These are phyloP conservation scores for Corythornis cristatus DNA, from an alignment of 2,113 vertebrate species.

Conservation along the genomic window DNA sequence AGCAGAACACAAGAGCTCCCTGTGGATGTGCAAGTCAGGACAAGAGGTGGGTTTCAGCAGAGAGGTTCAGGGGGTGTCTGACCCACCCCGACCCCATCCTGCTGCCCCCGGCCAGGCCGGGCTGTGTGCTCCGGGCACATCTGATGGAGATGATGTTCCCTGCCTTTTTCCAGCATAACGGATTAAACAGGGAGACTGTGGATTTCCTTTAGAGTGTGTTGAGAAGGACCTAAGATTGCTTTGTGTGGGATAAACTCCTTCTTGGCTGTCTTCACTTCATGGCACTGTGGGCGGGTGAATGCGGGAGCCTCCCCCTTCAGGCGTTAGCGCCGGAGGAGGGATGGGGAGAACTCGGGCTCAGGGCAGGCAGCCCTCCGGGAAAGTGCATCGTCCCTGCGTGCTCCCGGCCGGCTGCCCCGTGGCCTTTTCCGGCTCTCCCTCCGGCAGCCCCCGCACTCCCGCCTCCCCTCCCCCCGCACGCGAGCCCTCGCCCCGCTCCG, in stretches of 20 bases:
- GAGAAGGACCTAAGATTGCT: neutral
- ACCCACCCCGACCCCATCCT: fast-evolving
- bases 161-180: neutral
- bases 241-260: neutral
- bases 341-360: neutral
- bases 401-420: neutral
- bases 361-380: neutral
- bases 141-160: fast-evolving
- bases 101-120: neutral
- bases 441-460: neutral
- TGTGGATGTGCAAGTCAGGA: fast-evolving
- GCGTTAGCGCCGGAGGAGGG: neutral
- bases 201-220: neutral
- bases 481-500: neutral
- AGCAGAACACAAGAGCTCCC: neutral
- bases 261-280: neutral
- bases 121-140: neutral
- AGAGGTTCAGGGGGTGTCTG: fast-evolving
- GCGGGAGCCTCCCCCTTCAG: neutral
- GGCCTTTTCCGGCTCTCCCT: neutral
- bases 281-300: neutral
- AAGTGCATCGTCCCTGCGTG: neutral
- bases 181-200: neutral
- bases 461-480: neutral
- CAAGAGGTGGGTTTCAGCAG: no score